A percentile compares a stretch with the other conserved stretches of the same genome.
phyloP scores from a whole-genome alignment of 2,797 vertebrate genomes.

The Rhadinocentrus ornatus region DNA sequence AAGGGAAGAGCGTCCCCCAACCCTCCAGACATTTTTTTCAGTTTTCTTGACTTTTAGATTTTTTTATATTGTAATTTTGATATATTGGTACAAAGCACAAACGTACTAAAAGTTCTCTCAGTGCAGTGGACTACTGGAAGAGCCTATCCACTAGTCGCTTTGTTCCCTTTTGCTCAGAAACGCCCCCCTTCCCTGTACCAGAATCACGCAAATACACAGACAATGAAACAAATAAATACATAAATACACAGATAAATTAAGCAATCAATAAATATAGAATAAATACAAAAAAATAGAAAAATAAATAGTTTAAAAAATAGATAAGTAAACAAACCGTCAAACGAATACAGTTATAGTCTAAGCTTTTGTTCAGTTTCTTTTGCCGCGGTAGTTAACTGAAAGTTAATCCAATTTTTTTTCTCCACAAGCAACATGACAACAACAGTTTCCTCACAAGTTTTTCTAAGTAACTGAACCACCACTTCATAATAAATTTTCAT shows the following conservation, averaged over 20 bases:
- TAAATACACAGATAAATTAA: slow-evolving; percentile 87
- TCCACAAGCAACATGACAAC: slow-evolving; percentile 99
- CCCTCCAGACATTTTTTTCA: slow-evolving; percentile 88
- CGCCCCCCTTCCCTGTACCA: slow-evolving; percentile 95
- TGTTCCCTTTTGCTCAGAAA: slow-evolving; percentile 98
- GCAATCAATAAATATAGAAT: slow-evolving; percentile 82
- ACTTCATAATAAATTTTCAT: slow-evolving; percentile 98
- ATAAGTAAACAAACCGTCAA: slow-evolving; percentile 81
- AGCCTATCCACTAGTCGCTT: slow-evolving; percentile 95
- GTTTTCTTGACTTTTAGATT: slow-evolving; percentile 82
- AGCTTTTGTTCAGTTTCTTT: slow-evolving; percentile 92
- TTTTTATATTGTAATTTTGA: slow-evolving; percentile 97
- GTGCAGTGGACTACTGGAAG: slow-evolving; percentile 99
- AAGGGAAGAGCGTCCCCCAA: slow-evolving; percentile 99
- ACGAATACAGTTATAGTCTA: slow-evolving; percentile 85
- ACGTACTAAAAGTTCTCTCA: slow-evolving; percentile 99
- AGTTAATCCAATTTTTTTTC: slow-evolving; percentile 87
- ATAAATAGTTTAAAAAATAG: slow-evolving; percentile 88
- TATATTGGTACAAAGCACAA: slow-evolving; percentile 99
- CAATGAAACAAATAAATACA: slow-evolving; percentile 93
- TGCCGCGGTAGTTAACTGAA: slow-evolving; percentile 95
- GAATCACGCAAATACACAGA: slow-evolving; percentile 89
- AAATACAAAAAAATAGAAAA: slow-evolving; percentile 91
- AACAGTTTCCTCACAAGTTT: slow-evolving; percentile 99
- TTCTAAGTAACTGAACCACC: slow-evolving; percentile 99